phyloP scores from a whole-genome alignment of 2,888 invertebrate genomes.

The Ormyrus thymus region DNA sequence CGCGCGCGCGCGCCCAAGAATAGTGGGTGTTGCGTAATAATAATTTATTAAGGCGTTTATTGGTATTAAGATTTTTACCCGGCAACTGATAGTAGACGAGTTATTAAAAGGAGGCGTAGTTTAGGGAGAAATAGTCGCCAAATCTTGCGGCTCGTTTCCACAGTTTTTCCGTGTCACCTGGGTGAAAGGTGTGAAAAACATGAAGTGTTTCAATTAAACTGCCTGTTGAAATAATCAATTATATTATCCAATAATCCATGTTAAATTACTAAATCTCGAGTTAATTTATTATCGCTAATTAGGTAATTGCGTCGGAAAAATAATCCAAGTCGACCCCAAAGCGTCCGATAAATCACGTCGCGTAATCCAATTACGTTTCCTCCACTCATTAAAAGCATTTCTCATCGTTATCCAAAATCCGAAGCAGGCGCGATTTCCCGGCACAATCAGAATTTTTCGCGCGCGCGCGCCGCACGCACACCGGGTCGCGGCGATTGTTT shows the following conservation, averaged over 20 bases:
- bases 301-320: neutral
- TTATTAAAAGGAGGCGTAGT: too few species aligned
- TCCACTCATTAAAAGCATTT: conserved; percentile 4
- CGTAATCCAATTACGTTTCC: neutral
- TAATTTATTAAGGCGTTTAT: neutral
- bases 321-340: too few species aligned
- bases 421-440: too few species aligned
- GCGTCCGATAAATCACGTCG: neutral
- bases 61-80: neutral
- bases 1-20: neutral
- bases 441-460: too few species aligned
- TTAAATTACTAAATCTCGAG: neutral
- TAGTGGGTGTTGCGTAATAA: neutral
- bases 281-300: neutral
- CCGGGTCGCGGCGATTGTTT: too few species aligned
- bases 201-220: conserved; percentile 10
- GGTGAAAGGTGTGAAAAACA: conserved; percentile 32
- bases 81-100: too few species aligned
- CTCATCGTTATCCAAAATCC: too few species aligned
- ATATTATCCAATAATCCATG: too few species aligned
- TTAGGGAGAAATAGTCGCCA: neutral
- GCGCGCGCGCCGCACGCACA: too few species aligned
- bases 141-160: conserved; percentile 1
- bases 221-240: too few species aligned
- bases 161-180: neutral